These are phyloP conservation scores for Corydoras maculifer DNA, from an alignment of 2,113 vertebrate species.

Conservation along the genomic window DNA sequence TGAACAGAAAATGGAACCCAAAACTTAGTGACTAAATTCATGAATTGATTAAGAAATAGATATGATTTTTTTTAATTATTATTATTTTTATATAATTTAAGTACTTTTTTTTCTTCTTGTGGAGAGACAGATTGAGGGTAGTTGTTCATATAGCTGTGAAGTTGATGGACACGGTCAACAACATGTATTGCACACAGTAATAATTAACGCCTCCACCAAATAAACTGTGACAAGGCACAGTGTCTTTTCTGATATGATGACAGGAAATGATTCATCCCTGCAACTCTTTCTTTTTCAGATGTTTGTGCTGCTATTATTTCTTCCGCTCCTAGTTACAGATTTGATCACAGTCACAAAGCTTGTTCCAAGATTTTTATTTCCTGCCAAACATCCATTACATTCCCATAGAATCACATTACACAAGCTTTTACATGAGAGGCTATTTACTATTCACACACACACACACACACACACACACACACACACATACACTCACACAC, in stretches of 20 bases:
- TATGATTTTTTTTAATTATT: not conserved
- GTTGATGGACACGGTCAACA: slow-evolving; percentile 13
- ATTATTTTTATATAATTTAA: slow-evolving; percentile 1
- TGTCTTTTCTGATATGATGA: slow-evolving; percentile 12
- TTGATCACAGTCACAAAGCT: slow-evolving; percentile 30
- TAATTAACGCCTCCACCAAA: not conserved
- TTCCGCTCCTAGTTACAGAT: not conserved
- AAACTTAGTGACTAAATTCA: slow-evolving; percentile 1
- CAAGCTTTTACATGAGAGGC: slow-evolving; percentile 4
- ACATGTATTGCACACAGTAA: slow-evolving; percentile 1
- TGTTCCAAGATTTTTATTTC: slow-evolving; percentile 26
- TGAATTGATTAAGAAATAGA: not conserved
- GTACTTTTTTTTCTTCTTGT: not conserved
- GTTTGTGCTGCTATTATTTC: slow-evolving; percentile 21
- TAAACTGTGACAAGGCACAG: slow-evolving; percentile 1
- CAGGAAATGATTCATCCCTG: slow-evolving; percentile 42
- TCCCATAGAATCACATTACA: slow-evolving; percentile 15
- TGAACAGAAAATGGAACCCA: not conserved
- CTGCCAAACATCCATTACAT: slow-evolving; percentile 37
- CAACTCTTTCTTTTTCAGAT: slow-evolving; percentile 15
- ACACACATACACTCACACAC: not conserved
- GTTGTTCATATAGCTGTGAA: not conserved
- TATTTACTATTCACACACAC: slow-evolving; percentile 1
- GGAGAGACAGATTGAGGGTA: not conserved
- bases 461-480: slow-evolving; percentile 14